These are phyloP conservation scores for Solenodon paradoxus DNA, from an alignment of 2,113 vertebrate species.

Conservation along the genomic window DNA sequence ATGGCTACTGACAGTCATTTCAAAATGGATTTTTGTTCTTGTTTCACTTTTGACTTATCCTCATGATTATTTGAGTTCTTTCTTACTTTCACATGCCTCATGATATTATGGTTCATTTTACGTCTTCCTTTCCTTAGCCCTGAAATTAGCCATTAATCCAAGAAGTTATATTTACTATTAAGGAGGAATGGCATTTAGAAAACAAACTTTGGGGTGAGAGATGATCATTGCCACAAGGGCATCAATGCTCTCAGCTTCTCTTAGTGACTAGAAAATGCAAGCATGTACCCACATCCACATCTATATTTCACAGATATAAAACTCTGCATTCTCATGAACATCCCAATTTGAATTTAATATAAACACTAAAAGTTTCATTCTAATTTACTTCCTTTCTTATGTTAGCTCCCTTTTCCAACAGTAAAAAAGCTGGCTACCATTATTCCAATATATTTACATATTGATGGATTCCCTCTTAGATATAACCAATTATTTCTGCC, in stretches of 20 bases:
- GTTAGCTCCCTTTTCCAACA: neutral
- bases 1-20: neutral
- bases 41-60: neutral
- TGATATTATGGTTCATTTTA: neutral
- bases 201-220: neutral
- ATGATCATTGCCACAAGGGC: neutral
- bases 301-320: neutral
- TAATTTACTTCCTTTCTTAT: neutral
- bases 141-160: neutral
- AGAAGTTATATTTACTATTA: neutral
- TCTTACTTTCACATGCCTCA: neutral
- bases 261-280: neutral
- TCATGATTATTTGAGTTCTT: neutral
- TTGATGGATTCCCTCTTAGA: neutral
- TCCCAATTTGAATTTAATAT: neutral
- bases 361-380: neutral
- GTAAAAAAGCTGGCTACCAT: neutral
- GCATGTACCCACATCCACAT: fast-evolving
- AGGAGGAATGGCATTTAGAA: neutral
- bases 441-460: neutral
- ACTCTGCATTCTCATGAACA: neutral
- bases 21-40: neutral
- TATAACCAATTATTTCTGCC: too few relatives aligned
- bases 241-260: neutral
- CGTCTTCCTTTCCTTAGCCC: neutral